Base-by-base conservation (phyloP, 2,888 invertebrate species). In the Philhelius pedissequus region DNA sequence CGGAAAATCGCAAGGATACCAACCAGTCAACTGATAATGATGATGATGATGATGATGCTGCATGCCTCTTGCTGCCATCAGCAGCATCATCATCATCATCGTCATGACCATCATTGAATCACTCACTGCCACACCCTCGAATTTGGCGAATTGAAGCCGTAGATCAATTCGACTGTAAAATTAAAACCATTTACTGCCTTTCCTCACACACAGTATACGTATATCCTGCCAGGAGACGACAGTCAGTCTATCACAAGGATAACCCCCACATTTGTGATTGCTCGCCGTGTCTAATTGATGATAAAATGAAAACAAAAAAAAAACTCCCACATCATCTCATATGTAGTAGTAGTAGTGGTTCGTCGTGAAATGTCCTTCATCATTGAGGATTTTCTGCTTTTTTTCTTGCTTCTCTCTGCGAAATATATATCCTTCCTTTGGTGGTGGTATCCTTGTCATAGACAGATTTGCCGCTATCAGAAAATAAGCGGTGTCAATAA, bases 211-310 rank as follows among this genome's bases (percentile, higher is more conserved):
- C 3, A 25, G 6, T 8, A 8, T 25, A 25, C 11, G 9, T 32
- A 52, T 20, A 66, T 48, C 45, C 50, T 11, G 35, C 27, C 20
- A 35, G 50, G 38, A 50, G 43, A 58, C 45, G 43, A 58, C 45
- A 58, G 45, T 48, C 64, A 74, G 48, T 40, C 45, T 71, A 71
- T 27, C 70, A 70, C 71, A 58, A 66, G 74, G 79, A 74, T 64
- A 75, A 69, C 83, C 79, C 79, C 83, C 74, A 83, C 70, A 71
- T 68, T 84, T 71, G 84, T 80, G 84, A 80, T 76, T 84, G 84
- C 71, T 84, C 80, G 79, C 89, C 89, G 87, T 89, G 88, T 87
- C 89, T 90, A 90, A 90, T 90, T 90, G 89, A 88, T 87, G 88
- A 88, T 87, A 80, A 75, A 86, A 80, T 13, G 58, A 11, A 50